Evolutionary conservation across 2,797 vertebrate species (phyloP).

Genomic region (Poecilia picta): DNA sequence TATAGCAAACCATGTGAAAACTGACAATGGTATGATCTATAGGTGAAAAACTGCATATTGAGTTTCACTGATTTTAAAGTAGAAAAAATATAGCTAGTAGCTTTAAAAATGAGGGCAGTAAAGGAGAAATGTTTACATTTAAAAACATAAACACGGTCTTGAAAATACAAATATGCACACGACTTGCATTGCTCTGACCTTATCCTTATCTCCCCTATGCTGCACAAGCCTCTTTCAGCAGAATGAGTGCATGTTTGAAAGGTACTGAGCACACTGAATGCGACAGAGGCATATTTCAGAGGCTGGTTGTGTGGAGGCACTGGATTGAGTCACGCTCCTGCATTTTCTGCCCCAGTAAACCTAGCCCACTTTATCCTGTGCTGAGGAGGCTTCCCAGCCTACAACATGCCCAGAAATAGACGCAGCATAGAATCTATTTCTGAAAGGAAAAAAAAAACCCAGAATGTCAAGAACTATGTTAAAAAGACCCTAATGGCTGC

Average conservation of each 20-base stretch:
- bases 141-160: conserved; percentile 6
- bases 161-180: conserved; percentile 9
- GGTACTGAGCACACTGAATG: conserved; percentile 65
- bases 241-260: conserved; percentile 40
- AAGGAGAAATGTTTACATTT: not conserved
- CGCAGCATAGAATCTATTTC: conserved; percentile 22
- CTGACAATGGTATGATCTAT: not conserved
- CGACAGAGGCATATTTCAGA: conserved; percentile 71
- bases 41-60: not conserved
- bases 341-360: conserved; percentile 84
- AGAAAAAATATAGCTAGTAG: not conserved
- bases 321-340: conserved; percentile 75
- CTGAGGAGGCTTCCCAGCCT: conserved; percentile 58
- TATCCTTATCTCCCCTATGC: conserved; percentile 37
- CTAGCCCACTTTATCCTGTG: conserved; percentile 73
- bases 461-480: conserved; percentile 46
- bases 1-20: not conserved
- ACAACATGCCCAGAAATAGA: conserved; percentile 51
- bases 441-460: conserved; percentile 37
- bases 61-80: not conserved
- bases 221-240: conserved; percentile 35
- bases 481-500: conserved; percentile 23
- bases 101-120: not conserved
- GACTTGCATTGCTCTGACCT: conserved; percentile 12
- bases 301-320: conserved; percentile 68